Evolutionary conservation across 2,797 vertebrate genomes (phyloP), one percentile per base, ranked within the genome.

Genomic region (Eupleurogrammus muticus): DNA sequence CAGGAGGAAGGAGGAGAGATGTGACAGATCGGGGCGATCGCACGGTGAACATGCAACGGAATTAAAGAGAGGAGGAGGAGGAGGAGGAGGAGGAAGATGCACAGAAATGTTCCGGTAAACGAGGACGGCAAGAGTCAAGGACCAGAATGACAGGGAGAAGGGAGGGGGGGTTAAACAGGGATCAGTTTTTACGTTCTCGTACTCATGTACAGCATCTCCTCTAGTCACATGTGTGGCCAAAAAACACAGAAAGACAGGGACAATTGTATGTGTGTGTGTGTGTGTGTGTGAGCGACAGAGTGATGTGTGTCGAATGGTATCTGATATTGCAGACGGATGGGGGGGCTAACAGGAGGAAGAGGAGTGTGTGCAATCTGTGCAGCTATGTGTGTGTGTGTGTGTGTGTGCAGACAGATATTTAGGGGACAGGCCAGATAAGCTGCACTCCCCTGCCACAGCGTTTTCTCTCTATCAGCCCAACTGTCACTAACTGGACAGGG

Each of bases 151-250:
- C 64, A 87, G 65, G 83, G 81, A 87, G 77, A 75, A 77, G 67
- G 86, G 66, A 80, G 77, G 83, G 77, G 83, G 87, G 74, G 78
- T 91, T 88, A 89, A 87, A 89, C 73, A 86, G 70, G 85, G 75
- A 89, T 93, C 90, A 93, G 87, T 91, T 87, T 74, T 82, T 86
- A 85, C n/a, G n/a, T 89, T 88, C 85, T 68, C 73, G 85, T 75
- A 70, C 77, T 84, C 81, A 77, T 84, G 81, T 83, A 81, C 61
- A 81, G 84, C 82, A 87, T 86, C 74, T 63, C 75, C 81, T 81
- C 65, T 38, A 50, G 38, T 76, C 79, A 57, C 80, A 83, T 62
- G 65, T 71, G 77, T 79, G 80, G 73, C 72, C 78, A 80, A 72
- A 80, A n/a, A 77, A 84, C 62, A 79, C 46, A 70, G 48, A 73